Evolutionary conservation across 64 coral and sea anemone species (phyloP), one percentile per base, ranked within the genome.

Genomic region (Hydrozoanthus tunicans): DNA sequence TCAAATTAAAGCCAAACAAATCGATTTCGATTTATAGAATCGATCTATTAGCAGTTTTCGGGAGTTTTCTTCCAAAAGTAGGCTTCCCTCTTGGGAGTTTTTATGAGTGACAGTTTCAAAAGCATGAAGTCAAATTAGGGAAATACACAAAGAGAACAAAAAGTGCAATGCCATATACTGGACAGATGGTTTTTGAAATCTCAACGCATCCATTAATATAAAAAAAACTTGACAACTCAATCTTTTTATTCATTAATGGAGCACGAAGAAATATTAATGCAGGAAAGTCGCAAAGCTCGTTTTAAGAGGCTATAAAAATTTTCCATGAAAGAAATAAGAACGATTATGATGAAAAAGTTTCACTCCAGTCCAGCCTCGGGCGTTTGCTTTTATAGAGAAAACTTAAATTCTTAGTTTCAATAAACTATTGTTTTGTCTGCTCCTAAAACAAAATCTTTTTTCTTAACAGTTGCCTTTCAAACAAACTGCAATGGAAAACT

Each of bases 101-200:
- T 71, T 3, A 9, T 11, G 65, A 86, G 65, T 56, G 66, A 71
- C 63, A 85, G 54, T 43, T 58, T 73, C 23, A 54, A 86, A 86
- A 4, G 24, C 72, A 3, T 24, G 1, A 86, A 52, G 20, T 58
- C 83, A 73, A 72, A 26, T 73, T 43, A 58, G 5, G 57, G n/a
- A 73, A 73, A 88, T 26, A 88, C 84, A 88, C 55, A 88, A 61
- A 56, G 27, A 88, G 10, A 59, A 88, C 25, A 72, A 32, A 88
- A 59, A 59, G 26, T 6, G 80, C 20, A 12, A 53, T 25, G 17
- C 56, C 67, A 61, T 11, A 12, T 12, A 73, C 53, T 26, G 13
- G 14, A 62, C 84, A 88, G 84, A 88, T 88, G 79, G 70, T 43
- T 74, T 88, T 26, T 3, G 23, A 88, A 59, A 88, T 12, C n/a